Base-by-base conservation (phyloP, 2,797 vertebrate species). In the Microhierax caerulescens region DNA sequence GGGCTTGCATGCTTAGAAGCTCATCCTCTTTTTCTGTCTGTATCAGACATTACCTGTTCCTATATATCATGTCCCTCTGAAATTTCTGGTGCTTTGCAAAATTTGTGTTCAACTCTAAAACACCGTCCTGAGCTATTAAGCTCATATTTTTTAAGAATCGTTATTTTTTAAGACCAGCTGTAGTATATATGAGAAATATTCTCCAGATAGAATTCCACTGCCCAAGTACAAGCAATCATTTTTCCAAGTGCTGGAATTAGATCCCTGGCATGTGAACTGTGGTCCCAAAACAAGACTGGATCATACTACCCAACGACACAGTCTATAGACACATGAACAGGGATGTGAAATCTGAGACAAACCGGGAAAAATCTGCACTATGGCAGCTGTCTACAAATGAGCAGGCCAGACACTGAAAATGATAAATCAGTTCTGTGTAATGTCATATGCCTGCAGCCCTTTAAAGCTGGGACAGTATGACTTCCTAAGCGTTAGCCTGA, bases 341-440 rank as follows among this genome's bases (percentile, higher is more conserved):
- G 9, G 77, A 91, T 47, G 81, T 45, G 92, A 93, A 96, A 96
- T 83, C 36, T 53, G 86, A 96, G 91, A 89, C 67, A 93, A 94
- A 92, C 18, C 0, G 5, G 54, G 54, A 50, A 81, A 80, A 51
- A 87, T 92, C 30, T 37, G 57, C 56, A 45, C 70, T 53, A 15
- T 30, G 79, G 73, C 81, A 96, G 89, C 69, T 96, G 77, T 32
- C 70, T 79, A 64, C 84, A 89, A 89, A 77, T 5, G 56, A 91
- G 89, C 74, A 48, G 84, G 36, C 69, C 32, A 88, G 41, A 70
- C 91, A 89, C 8, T 37, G 43, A 89, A 93, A 88, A 92, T 37
- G 88, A 78, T 85, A 93, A 88, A 85, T 90, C 75, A 74, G 87
- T 51, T 77, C 90, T 95, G 87, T n/a, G 77, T 43, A 93, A 91